Conservation (phyloP, 1,140 invertebrate genomes). For the Diorhabda elongata region DNA sequence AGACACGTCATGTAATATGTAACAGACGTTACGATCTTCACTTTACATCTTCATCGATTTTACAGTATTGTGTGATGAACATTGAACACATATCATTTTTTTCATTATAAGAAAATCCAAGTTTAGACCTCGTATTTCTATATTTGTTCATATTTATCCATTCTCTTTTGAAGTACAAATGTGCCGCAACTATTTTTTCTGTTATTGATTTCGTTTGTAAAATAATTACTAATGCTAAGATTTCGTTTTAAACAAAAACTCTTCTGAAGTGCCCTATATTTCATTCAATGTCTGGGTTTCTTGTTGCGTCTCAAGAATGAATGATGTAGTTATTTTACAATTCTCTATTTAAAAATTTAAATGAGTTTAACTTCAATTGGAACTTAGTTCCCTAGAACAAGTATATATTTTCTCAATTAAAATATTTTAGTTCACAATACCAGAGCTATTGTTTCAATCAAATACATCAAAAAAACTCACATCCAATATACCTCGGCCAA, state of each 20-base stretch:
- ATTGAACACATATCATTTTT: constrained; percentile 17
- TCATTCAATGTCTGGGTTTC: constrained; percentile 2
- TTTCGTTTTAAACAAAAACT: neutral
- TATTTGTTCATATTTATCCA: constrained; percentile 21
- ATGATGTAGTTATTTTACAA: no score
- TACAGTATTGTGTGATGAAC: constrained; percentile 21
- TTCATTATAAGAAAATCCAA: constrained; percentile 15
- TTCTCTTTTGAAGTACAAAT: constrained; percentile 3
- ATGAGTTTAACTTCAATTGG: no score
- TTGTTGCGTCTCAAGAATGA: neutral
- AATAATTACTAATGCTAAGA: neutral
- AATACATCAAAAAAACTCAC: no score
- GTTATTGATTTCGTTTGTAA: neutral
- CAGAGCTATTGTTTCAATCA: no score
- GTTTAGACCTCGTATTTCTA: constrained; percentile 20
- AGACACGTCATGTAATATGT: constrained; percentile 19
- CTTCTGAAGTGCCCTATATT: neutral
- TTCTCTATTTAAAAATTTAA: no score
- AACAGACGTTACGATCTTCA: constrained; percentile 14
- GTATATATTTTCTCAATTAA: no score
- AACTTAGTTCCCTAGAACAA: no score
- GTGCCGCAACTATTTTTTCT: neutral
- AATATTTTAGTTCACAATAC: no score
- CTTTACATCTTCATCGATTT: constrained; percentile 21
- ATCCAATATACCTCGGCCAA: no score